phyloP scores from a whole-genome alignment of 1,140 invertebrate genomes.

The Bathynomus jamesi region DNA sequence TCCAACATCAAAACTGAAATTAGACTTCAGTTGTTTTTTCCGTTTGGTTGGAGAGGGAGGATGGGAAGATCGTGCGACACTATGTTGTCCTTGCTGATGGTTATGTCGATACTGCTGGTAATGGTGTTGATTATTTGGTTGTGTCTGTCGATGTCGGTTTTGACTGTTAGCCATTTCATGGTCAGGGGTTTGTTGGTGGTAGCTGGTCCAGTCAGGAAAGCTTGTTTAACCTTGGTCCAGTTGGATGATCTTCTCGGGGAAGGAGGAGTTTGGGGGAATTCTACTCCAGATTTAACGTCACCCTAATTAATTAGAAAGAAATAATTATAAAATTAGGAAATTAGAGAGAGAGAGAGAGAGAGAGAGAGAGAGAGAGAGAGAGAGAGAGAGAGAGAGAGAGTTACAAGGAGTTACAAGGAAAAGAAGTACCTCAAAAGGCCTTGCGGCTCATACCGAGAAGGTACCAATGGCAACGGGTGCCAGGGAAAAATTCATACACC shows the following conservation, averaged over 20 bases:
- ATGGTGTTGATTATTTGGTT: background rate
- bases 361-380: too few relatives aligned
- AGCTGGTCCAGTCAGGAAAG: constrained; percentile 51
- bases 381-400: too few relatives aligned
- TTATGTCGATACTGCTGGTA: background rate
- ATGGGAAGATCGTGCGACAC: background rate
- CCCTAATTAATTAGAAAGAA: too few relatives aligned
- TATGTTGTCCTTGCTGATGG: background rate
- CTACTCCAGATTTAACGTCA: background rate
- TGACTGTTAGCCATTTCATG: background rate
- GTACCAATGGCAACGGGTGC: too few relatives aligned
- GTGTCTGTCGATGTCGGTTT: background rate
- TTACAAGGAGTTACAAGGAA: too few relatives aligned
- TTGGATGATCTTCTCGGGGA: constrained; percentile 49
- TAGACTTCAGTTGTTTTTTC: background rate
- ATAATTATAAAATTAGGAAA: too few relatives aligned
- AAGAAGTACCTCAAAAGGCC: too few relatives aligned
- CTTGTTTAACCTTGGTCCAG: constrained; percentile 64
- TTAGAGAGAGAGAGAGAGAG: too few relatives aligned
- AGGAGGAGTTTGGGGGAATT: constrained; percentile 10
- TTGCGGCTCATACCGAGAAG: too few relatives aligned
- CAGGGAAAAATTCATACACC: too few relatives aligned
- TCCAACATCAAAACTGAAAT: background rate
- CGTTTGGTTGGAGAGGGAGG: background rate
- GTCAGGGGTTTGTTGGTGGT: too few relatives aligned